These are phyloP conservation scores for Phengaris arion DNA, from an alignment of 2,888 invertebrate species.

Conservation along the genomic window DNA sequence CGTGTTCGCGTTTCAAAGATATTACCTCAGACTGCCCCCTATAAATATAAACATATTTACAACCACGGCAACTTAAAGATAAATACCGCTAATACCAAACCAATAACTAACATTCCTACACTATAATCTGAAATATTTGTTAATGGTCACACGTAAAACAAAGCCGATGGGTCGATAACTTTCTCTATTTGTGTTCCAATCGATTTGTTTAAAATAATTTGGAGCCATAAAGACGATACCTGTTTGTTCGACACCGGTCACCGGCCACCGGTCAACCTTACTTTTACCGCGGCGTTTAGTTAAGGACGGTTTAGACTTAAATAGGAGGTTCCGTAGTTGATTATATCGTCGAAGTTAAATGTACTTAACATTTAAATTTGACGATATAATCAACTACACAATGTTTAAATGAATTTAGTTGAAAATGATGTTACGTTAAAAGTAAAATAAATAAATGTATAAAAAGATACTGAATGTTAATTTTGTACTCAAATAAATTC, in stretches of 20 bases:
- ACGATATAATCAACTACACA: too few species aligned
- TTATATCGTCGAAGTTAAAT: too few species aligned
- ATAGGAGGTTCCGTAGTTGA: too few species aligned
- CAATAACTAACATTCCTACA: slow-evolving; percentile 5
- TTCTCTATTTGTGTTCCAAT: not conserved
- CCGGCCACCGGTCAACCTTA: slow-evolving; percentile 1
- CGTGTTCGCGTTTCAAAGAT: too few species aligned
- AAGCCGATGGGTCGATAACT: not conserved
- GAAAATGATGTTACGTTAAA: too few species aligned
- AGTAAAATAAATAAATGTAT: too few species aligned
- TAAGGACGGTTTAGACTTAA: too few species aligned
- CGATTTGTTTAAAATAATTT: slow-evolving; percentile 17
- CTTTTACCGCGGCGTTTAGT: slow-evolving; percentile 22
- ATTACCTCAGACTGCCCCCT: too few species aligned
- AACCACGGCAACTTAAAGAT: not conserved
- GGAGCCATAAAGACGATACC: not conserved
- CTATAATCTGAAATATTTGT: slow-evolving; percentile 7
- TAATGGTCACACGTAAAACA: slow-evolving; percentile 19
- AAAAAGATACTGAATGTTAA: too few species aligned
- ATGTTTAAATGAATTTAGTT: too few species aligned
- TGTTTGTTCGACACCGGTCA: slow-evolving; percentile 1
- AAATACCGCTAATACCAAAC: slow-evolving; percentile 6
- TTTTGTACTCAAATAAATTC: too few species aligned
- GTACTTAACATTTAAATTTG: too few species aligned
- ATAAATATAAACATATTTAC: not conserved